Evolutionary conservation across 2,888 invertebrate species (phyloP).

Genomic region (Elaeidobius kamerunicus): DNA sequence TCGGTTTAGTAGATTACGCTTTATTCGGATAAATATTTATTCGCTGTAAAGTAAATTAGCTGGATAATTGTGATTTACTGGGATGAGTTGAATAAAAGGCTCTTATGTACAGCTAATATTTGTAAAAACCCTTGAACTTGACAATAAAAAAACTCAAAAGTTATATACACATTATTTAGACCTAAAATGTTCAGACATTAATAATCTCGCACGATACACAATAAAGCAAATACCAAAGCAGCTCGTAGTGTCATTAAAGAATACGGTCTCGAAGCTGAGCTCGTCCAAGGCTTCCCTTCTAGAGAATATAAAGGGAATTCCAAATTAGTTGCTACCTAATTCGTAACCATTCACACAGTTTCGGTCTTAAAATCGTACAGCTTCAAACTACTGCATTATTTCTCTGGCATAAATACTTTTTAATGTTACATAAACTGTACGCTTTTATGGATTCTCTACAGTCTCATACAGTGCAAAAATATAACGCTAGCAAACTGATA

Average conservation of each 20-base stretch:
- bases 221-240: slow-evolving; percentile 42
- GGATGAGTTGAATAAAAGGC: too few relatives aligned
- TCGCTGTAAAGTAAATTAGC: too few relatives aligned
- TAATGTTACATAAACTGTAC: slow-evolving; percentile 7
- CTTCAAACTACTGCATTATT: background rate
- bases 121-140: slow-evolving; percentile 4
- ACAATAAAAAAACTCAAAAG: slow-evolving; percentile 7
- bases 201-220: slow-evolving; percentile 40
- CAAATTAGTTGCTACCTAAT: slow-evolving; percentile 6
- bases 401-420: background rate
- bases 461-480: slow-evolving; percentile 8
- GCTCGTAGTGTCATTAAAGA: slow-evolving; percentile 45
- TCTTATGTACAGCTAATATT: too few relatives aligned
- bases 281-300: slow-evolving; percentile 38
- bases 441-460: slow-evolving; percentile 1
- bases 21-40: too few relatives aligned
- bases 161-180: slow-evolving; percentile 6
- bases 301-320: slow-evolving; percentile 17
- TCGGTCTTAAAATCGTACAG: slow-evolving; percentile 4
- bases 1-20: too few relatives aligned
- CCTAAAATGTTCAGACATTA: slow-evolving; percentile 35
- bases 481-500: slow-evolving; percentile 4
- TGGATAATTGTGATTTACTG: too few relatives aligned
- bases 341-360: background rate
- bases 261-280: slow-evolving; percentile 44